Base-by-base conservation (phyloP, 2,797 vertebrate genomes). In the Taeniopygia guttata region DNA sequence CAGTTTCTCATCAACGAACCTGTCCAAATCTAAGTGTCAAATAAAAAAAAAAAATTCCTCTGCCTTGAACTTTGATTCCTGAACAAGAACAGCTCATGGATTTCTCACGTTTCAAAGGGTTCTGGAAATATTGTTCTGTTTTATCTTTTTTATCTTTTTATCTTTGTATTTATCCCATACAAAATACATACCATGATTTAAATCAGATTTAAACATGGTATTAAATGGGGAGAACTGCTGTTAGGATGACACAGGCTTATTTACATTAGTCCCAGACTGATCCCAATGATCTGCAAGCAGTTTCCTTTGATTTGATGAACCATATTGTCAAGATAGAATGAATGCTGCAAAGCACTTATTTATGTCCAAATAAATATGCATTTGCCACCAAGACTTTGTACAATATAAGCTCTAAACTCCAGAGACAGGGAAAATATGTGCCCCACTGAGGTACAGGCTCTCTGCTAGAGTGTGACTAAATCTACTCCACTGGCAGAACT, bases 401-500 rank as follows among this genome's bases (percentile, higher is more conserved):
- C 76, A 72, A 68, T 51, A 62, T 25, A 72, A 90, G 46, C 66
- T 84, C 45, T 69, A 21, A 66, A 84, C 18, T 26, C 1, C 0
- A 84, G 51, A 90, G 76, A 86, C 16, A 26, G 42, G 62, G 60
- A 83, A 93, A 94, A 93, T 60, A 80, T 2, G 66, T 40, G 86
- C 63, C 69, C 80, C 83, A 93, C 51, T 66, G 66, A 72, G 46
- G 54, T 84, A 78, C 14, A 36, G 2, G 40, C 38, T 86, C 55
- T 77, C 69, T 91, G 66, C 79, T 66, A 51, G 36, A 80, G 36
- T 81, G 79, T 72, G 85, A 90, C 93, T 90, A 93, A 91, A 90
- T 90, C 80, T 90, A 38, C 85, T 91, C 76, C 42, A 45, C 58
- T 84, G 76, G 74, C 66, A 95, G 62, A 86, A 86, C 51, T 48